Evolutionary conservation across 2,797 vertebrate genomes (phyloP).

Genomic region (Ispidina lecontei): DNA sequence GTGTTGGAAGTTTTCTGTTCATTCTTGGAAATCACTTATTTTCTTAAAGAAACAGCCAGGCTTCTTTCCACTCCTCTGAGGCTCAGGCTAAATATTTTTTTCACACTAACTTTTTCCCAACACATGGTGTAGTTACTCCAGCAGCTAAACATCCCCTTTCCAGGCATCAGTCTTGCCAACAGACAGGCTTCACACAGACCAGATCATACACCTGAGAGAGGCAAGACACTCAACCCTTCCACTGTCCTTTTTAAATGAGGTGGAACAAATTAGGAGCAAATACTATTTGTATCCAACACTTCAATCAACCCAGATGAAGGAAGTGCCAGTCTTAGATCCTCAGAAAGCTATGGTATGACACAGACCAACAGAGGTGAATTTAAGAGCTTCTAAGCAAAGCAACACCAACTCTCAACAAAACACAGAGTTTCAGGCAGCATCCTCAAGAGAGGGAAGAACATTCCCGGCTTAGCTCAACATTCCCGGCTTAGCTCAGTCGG

Average conservation of each 20-base stretch:
- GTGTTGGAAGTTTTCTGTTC: background rate
- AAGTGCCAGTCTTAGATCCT: background rate
- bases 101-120: background rate
- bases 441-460: background rate
- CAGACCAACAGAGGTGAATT: background rate
- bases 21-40: background rate
- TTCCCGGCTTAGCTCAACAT: too few species aligned
- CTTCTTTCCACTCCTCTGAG: background rate
- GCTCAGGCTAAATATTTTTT: background rate
- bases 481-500: too few species aligned
- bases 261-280: background rate
- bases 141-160: background rate
- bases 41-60: background rate
- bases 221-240: background rate
- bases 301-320: background rate
- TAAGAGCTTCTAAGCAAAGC: background rate
- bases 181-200: background rate
- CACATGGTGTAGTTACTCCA: background rate
- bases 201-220: background rate
- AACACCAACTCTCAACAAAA: background rate
- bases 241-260: background rate
- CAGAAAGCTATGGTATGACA: background rate
- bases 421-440: background rate
- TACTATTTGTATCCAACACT: background rate
- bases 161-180: background rate